Base-by-base conservation (phyloP, 2,797 vertebrate genomes). In the Dermochelys coriacea region DNA sequence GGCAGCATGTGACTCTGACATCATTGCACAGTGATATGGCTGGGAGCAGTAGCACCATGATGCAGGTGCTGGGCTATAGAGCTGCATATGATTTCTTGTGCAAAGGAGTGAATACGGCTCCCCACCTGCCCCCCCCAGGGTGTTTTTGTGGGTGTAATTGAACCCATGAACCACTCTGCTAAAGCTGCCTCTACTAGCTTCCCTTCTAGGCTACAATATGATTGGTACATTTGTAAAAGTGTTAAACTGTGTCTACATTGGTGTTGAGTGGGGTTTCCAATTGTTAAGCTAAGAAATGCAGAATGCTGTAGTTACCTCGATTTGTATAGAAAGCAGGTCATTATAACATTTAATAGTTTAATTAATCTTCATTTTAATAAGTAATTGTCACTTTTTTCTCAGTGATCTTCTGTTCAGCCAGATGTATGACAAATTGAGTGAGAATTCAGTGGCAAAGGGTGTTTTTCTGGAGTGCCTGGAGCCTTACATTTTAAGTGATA, bases 401-500 rank as follows among this genome's bases (percentile, higher is more conserved):
- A 99, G 99, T 78, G 99, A 99, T 97, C 98, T 99, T 19, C 98
- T 99, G 55, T 99, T 99, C 95, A 98, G 98, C 96, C 99, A 99
- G 97, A 98, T 99, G 86, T 99, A 99, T 88, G 94, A 98, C 85
- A 99, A 98, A 55, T 98, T 99, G 96, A 98, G 98, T 94, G 99
- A 99, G 97, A 99, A 99, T 96, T 99, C 98, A 5, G 99, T 99
- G 81, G 99, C 99, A 84, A 99, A 99, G 94, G 99, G 99, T 12
- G 98, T 99, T 82, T 99, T 99, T 97, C 97, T 99, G 98, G 99
- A 99, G 98, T 99, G 99, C 50, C 98, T 99, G 78, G 99, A 99
- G 94, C 98, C 99, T 0, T 99, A 99, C 97, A 99, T 99, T 93
- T 97, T 99, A 80, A 99, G 98, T 14, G 99, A 99, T 96, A 99